Evolutionary conservation across 1,140 invertebrate species (phyloP).

Genomic region (Bactericera cockerelli): DNA sequence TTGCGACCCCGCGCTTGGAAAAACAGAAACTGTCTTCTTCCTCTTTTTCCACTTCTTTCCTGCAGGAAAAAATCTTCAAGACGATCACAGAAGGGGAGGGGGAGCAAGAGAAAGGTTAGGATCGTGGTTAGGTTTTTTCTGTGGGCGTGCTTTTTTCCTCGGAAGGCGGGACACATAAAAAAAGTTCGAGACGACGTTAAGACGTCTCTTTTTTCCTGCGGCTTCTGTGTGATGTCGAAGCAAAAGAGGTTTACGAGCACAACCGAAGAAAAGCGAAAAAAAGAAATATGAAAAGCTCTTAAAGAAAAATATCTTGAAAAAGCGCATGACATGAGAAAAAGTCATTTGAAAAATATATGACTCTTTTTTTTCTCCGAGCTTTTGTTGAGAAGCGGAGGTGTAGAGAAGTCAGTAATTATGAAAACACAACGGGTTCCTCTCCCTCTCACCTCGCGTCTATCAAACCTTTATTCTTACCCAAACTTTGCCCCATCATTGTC

Average conservation of each 20-base stretch:
- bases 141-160: constrained; percentile 7
- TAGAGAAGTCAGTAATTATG: neutral
- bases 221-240: neutral
- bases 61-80: constrained; percentile 5
- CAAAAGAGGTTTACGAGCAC: neutral
- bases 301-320: constrained; percentile 7
- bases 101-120: neutral
- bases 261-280: neutral
- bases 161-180: constrained; percentile 7
- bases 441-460: neutral
- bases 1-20: neutral
- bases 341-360: constrained; percentile 3
- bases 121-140: constrained; percentile 7
- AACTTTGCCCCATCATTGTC: neutral
- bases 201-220: constrained; percentile 6
- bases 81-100: neutral
- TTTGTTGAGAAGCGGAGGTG: neutral
- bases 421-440: neutral
- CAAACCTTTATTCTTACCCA: constrained; percentile 1
- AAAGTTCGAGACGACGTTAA: neutral
- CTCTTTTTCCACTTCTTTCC: neutral
- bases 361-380: constrained; percentile 4
- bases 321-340: constrained; percentile 3
- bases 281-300: constrained; percentile 4
- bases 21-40: constrained; percentile 3